Percentiles rank a stretch among this genome's conserved stretches.
Conservation (phyloP, 2,113 vertebrate genomes). For the Coptodon bakossiorum region DNA sequence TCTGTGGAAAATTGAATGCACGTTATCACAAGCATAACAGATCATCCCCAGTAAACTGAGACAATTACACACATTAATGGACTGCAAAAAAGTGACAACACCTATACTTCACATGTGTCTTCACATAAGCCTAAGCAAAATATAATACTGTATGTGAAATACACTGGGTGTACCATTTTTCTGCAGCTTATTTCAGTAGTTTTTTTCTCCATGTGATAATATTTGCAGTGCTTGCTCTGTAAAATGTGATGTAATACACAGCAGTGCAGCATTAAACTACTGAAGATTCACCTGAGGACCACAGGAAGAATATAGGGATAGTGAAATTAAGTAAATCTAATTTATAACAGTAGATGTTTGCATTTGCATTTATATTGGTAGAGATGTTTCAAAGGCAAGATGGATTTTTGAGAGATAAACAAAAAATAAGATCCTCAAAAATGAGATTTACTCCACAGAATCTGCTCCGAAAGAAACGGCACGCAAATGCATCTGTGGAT, state of each 20-base stretch:
- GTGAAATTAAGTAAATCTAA: constrained; percentile 54
- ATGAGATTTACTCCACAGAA: constrained; percentile 18
- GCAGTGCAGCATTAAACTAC: constrained; percentile 22
- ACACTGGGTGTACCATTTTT: constrained; percentile 3
- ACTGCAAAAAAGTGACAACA: background rate
- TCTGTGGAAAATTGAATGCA: background rate
- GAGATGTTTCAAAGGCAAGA: constrained; percentile 53
- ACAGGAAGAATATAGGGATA: background rate
- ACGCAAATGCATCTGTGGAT: background rate
- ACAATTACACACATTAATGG: background rate
- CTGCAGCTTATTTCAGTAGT: background rate
- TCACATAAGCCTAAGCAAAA: background rate
- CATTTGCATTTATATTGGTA: constrained; percentile 72
- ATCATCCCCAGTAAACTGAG: background rate
- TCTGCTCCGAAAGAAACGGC: background rate
- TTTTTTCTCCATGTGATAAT: background rate
- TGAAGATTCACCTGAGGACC: constrained; percentile 35
- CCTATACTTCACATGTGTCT: background rate
- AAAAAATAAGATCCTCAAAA: constrained; percentile 36
- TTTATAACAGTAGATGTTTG: constrained; percentile 40
- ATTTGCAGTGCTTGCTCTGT: background rate
- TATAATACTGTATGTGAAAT: background rate
- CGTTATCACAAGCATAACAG: background rate
- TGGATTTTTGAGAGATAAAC: constrained; percentile 45
- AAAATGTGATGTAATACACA: constrained; percentile 37